Evolutionary conservation across 1,140 invertebrate species (phyloP).

Genomic region (Chionoecetes opilio): DNA sequence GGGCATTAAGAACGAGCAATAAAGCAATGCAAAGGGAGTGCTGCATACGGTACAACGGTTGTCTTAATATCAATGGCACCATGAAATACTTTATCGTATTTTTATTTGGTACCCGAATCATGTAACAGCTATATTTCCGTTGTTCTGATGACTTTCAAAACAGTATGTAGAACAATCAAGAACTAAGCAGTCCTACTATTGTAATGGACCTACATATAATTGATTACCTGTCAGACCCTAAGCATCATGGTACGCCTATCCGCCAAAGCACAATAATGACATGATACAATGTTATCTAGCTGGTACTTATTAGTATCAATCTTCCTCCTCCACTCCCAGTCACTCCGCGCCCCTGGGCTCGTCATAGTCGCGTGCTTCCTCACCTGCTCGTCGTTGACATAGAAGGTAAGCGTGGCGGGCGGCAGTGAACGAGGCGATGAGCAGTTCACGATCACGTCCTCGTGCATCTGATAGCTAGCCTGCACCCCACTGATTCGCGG

Average conservation of each 20-base stretch:
- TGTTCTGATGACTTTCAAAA: not conserved
- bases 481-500: slow-evolving; percentile 51
- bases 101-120: not conserved
- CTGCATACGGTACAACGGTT: not conserved
- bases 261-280: not conserved
- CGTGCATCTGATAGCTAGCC: slow-evolving; percentile 65
- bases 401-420: slow-evolving; percentile 62
- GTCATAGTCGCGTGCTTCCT: not conserved
- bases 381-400: slow-evolving; percentile 68
- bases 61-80: not conserved
- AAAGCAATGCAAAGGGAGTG: not conserved
- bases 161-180: not conserved
- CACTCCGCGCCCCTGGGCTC: no score
- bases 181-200: not conserved
- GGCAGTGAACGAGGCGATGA: slow-evolving; percentile 60
- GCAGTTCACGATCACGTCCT: slow-evolving; percentile 65
- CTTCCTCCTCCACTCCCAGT: not conserved
- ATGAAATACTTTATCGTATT: not conserved
- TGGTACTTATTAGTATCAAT: not conserved
- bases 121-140: not conserved
- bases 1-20: no score
- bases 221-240: not conserved
- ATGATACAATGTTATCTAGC: not conserved
- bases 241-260: not conserved
- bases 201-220: not conserved